A percentile compares a stretch with the other conserved stretches of the same genome.
phyloP scores from a whole-genome alignment of 2,113 vertebrate species.

The Todiramphus chloris region DNA sequence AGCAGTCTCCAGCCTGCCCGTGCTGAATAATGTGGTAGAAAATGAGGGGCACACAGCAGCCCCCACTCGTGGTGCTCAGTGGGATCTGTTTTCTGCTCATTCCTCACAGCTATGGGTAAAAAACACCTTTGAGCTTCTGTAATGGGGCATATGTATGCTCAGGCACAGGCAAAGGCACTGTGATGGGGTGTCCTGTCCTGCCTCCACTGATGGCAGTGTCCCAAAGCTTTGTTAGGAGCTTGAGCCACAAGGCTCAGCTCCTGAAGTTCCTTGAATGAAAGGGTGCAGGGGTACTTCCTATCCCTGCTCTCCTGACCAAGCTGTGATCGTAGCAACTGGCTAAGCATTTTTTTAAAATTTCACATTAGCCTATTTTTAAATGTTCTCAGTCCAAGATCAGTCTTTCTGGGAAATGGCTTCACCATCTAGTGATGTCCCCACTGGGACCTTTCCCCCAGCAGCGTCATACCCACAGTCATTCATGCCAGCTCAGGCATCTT shows the following conservation, averaged over 20 bases:
- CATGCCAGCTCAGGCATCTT: neutral
- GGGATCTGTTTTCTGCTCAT: neutral
- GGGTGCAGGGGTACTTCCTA: neutral
- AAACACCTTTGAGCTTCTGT: neutral
- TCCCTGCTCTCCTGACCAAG: neutral
- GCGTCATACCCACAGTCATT: neutral
- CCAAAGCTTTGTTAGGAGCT: neutral
- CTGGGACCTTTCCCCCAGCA: neutral
- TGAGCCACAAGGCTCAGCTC: neutral
- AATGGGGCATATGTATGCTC: fast-evolving
- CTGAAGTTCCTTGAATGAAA: neutral
- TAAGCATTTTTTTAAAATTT: neutral
- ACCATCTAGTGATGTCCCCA: neutral
- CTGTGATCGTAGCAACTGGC: neutral
- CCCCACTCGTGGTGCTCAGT: fast-evolving
- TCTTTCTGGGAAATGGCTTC: neutral
- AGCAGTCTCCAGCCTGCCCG: neutral
- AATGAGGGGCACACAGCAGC: neutral
- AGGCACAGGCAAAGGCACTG: neutral
- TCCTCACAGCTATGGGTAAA: neutral
- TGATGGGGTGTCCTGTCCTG: neutral
- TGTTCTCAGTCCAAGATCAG: neutral
- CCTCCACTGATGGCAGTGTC: neutral
- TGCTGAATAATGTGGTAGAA: neutral
- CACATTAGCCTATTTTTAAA: neutral